Base-by-base conservation (phyloP, 2,888 invertebrate genomes). In the Hesperia comma region DNA sequence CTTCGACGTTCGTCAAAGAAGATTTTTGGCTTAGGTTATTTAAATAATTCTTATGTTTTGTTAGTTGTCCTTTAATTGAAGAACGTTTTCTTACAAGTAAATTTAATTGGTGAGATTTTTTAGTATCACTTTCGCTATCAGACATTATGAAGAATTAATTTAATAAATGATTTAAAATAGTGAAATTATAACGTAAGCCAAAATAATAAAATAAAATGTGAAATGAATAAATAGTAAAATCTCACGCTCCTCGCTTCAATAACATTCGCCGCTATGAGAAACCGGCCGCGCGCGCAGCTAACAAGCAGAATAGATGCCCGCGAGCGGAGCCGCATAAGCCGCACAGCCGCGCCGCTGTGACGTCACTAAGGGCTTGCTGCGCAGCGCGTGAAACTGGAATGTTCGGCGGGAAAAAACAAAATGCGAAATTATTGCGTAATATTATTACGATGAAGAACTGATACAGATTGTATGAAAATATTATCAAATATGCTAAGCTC, bases 41-140 rank as follows among this genome's bases (percentile, higher is more conserved):
- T 46, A 58, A 43, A 15, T 15, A 60, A 14, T 66, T 66, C 43
- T 43, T 66, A 43, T 41, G 54, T 32, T 54, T 60, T 15, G 58
- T 66, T 5, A 66, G 7, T 33, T 37, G 66, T 4, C 60, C 66
- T 40, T 66, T 66, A 12, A 61, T 51, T 6, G 67, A 67, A 54
- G 21, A n/a, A 17, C 67, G 60, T 19, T 43, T 60, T 14, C 14
- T 41, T 0, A 61, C 2, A 46, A 60, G 46, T 26, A 32, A 15
- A 8, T 56, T 46, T 14, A 63, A 21, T 19, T 51, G 1, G 14
- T n/a, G 41, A 46, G 32, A 12, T 1, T 8, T 54, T 32, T 54
- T 32, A 32, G 14, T 32, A 7, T 54, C 32, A 26, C 12, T 54
- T 2, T 32, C n/a, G 0, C 33, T 6, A 51, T 17, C 17, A 19